phyloP scores from a whole-genome alignment of 1,140 invertebrate species.

The Drosophila ananassae region DNA sequence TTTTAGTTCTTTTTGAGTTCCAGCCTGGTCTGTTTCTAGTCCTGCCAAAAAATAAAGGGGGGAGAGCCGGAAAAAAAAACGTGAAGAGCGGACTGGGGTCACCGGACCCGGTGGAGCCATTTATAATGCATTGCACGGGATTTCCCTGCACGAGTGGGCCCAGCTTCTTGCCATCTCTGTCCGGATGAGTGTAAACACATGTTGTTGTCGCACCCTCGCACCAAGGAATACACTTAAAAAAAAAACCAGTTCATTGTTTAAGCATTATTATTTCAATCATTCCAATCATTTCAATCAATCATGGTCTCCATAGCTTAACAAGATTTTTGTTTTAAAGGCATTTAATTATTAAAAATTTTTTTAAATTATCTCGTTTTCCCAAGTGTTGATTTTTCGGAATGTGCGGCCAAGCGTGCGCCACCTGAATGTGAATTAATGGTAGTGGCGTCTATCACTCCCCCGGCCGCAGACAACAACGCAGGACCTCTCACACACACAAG shows the following conservation, averaged over 20 bases:
- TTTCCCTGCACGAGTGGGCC: conserved; percentile 69
- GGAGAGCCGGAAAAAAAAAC: conserved; percentile 3
- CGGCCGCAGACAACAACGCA: conserved; percentile 70
- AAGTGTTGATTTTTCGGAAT: conserved; percentile 26
- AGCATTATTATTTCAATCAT: background rate
- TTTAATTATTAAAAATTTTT: background rate
- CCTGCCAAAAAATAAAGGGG: conserved; percentile 11
- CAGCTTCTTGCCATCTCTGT: conserved; percentile 45
- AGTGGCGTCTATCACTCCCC: conserved; percentile 77
- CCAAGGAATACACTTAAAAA: conserved; percentile 9
- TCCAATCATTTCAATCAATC: background rate
- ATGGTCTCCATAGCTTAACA: too few species aligned
- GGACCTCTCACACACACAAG: background rate
- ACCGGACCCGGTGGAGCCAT: conserved; percentile 38
- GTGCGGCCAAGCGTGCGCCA: conserved; percentile 71
- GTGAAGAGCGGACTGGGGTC: conserved; percentile 23
- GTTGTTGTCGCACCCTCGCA: conserved; percentile 54
- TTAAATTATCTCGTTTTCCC: background rate
- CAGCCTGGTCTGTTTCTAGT: conserved; percentile 9
- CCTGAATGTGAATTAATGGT: conserved; percentile 81
- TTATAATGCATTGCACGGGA: conserved; percentile 75
- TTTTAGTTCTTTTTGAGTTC: conserved; percentile 9
- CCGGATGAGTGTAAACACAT: conserved; percentile 67
- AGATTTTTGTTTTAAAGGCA: too few species aligned
- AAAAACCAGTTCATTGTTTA: too few species aligned